Conservation (phyloP, 2,113 vertebrate species). For the Corythornis cristatus region DNA sequence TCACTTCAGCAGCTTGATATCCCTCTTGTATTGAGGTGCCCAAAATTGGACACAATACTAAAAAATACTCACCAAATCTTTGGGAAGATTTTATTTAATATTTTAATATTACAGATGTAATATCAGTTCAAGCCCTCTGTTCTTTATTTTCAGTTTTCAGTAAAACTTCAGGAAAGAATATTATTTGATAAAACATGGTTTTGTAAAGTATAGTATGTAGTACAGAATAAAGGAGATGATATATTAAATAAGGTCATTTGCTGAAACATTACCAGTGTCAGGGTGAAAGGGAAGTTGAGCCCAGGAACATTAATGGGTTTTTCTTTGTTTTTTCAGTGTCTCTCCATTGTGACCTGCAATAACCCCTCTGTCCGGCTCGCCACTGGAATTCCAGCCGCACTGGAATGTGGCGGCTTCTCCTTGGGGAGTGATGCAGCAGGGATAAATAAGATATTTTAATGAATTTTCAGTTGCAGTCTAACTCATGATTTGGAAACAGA, state of each 20-base stretch:
- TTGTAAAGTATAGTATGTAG: not conserved
- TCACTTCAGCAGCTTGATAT: no score
- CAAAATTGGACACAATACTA: no score
- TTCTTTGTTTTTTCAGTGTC: constrained; percentile 20
- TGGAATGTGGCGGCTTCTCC: constrained; percentile 36
- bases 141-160: not conserved
- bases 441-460: not conserved
- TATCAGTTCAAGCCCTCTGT: not conserved
- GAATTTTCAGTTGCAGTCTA: not conserved
- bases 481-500: not conserved
- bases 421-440: not conserved
- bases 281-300: not conserved
- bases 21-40: no score
- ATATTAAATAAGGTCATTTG: not conserved
- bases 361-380: not conserved
- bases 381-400: constrained; percentile 45
- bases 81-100: not conserved
- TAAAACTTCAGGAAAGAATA: not conserved
- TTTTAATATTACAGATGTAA: not conserved
- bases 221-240: not conserved
- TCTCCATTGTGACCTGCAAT: constrained; percentile 39
- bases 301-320: not conserved
- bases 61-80: no score
- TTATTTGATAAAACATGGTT: not conserved
- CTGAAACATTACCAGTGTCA: not conserved